Conservation (phyloP, 2,113 vertebrate species). For the Dipodomys stephensi region DNA sequence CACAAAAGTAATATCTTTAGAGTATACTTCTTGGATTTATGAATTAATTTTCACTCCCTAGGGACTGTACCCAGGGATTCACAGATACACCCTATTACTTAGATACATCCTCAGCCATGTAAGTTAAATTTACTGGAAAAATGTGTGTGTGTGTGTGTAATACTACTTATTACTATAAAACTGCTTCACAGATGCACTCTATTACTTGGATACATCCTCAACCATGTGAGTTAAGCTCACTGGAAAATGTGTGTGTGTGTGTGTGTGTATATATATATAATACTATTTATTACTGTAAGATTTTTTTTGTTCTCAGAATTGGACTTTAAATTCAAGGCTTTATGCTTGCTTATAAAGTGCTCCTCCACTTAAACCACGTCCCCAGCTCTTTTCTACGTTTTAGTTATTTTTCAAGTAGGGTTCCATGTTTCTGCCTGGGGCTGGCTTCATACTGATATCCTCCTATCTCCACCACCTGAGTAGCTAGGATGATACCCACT, state of each 20-base stretch:
- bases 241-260: background rate
- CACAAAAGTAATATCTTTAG: background rate
- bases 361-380: no score
- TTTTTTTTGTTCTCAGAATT: no score
- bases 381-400: no score
- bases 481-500: no score
- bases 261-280: background rate
- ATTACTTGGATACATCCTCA: background rate
- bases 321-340: no score
- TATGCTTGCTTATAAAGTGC: no score
- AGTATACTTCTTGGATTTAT: conserved; percentile 27
- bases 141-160: no score
- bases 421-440: no score
- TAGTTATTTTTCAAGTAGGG: no score
- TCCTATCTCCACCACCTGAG: no score
- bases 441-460: no score
- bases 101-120: background rate
- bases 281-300: background rate
- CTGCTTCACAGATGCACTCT: background rate
- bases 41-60: background rate
- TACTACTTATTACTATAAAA: no score
- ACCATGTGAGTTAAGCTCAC: background rate
- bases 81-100: background rate
- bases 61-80: background rate
- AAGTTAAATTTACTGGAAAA: conserved; percentile 27